Base-by-base conservation (phyloP, 1,140 invertebrate species). In the Drosophila nigromelanica region DNA sequence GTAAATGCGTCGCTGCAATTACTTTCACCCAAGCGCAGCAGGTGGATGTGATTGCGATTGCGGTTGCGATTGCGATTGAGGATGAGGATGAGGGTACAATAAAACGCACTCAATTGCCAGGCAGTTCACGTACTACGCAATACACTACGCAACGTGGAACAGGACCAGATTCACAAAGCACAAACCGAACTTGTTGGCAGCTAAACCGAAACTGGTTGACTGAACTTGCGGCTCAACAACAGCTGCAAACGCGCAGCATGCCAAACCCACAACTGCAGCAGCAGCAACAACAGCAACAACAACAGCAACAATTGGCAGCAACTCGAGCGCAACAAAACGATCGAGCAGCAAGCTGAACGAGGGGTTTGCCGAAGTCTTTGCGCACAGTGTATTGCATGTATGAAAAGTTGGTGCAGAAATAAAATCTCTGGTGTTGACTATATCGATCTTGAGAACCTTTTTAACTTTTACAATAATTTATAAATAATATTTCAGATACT, bases 181-280 rank as follows among this genome's bases (percentile, higher is more conserved):
- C 47, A 48, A 35, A 52, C 75, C 78, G 83, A 86, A 86, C 82
- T 67, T 87, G 82, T 68, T 87, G 78, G 71, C 78, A 59, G 56
- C 39, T 71, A 72, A 86, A 78, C 48, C 43, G 66, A 78, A 86
- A 87, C 78, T 86, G 78, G 82, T 86, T 78, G 71, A 82, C 54
- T 86, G 82, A 82, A 87, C 82, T 78, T 87, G 76, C 47, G 33
- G 37, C 56, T 47, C 4, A 5, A 52, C 48, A 55, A 51, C 47
- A 42, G 72, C 64, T 78, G 64, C 70, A 54, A 50, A 40, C 50
- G 18, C 51, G 59, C 52, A 45, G 58, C 43, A 56, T 60, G 67
- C 62, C 45, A 56, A 39, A 40, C 76, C 70, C 58, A 59, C 55
- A 58, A 54, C 33, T 10, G 55, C 43, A 21, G 12, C 55, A n/a